These are phyloP conservation scores for Anas bahamensis DNA, from an alignment of 2,797 vertebrate genomes.

Conservation along the genomic window DNA sequence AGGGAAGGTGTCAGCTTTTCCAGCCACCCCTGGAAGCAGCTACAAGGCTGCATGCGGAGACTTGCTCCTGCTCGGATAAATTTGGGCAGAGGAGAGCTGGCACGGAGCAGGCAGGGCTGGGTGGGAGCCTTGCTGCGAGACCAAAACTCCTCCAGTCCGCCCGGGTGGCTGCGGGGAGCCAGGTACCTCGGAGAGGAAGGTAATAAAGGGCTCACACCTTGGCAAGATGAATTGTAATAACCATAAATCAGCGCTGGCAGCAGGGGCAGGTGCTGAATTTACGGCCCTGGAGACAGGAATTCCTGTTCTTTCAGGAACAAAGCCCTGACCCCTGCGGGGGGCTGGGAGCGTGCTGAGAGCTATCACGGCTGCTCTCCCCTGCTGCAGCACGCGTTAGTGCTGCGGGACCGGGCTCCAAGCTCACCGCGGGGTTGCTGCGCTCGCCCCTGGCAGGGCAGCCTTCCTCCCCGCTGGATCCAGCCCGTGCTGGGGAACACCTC, in stretches of 20 bases:
- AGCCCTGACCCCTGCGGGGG: neutral
- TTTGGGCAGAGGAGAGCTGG: neutral
- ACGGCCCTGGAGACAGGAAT: constrained; percentile 59
- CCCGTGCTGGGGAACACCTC: neutral
- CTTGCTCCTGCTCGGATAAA: neutral
- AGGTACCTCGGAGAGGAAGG: constrained; percentile 12
- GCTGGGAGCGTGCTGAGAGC: neutral
- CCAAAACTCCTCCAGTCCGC: neutral
- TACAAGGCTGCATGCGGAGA: neutral
- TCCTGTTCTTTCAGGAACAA: constrained; percentile 60
- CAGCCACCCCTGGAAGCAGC: neutral
- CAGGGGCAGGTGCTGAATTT: constrained; percentile 31
- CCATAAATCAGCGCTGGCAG: constrained; percentile 30
- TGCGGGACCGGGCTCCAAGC: neutral
- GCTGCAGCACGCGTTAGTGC: fast-evolving
- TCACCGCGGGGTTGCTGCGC: neutral
- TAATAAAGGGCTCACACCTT: constrained; percentile 22
- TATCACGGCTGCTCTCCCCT: neutral
- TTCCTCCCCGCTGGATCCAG: neutral
- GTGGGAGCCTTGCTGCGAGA: neutral
- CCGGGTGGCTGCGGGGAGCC: neutral
- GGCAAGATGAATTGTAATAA: constrained; percentile 55
- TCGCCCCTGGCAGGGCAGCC: neutral
- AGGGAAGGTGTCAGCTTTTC: neutral
- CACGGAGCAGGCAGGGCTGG: fast-evolving